A percentile compares a stretch with the other conserved stretches of the same genome.
Conservation (phyloP, 2,888 invertebrate genomes). For the Cosmia trapezina region DNA sequence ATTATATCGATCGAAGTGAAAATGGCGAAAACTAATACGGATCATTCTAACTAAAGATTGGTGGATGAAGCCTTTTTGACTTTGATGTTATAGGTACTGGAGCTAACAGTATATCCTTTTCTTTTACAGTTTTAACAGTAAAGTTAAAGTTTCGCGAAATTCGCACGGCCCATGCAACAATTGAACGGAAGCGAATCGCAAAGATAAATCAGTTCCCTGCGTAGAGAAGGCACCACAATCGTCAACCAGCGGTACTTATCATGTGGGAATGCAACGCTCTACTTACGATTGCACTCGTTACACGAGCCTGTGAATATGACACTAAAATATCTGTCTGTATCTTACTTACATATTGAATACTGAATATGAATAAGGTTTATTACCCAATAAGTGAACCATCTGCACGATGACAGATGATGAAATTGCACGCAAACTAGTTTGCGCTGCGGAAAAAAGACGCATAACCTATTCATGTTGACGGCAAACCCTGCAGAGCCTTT, state of each 20-base stretch:
- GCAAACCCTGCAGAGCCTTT: background rate
- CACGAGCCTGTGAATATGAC: conserved; percentile 65
- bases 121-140: conserved; percentile 50
- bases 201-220: conserved; percentile 79
- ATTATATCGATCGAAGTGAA: background rate
- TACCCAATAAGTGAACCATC: conserved; percentile 34
- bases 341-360: conserved; percentile 28
- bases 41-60: background rate
- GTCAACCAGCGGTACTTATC: conserved; percentile 75
- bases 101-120: conserved; percentile 12
- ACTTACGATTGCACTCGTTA: conserved; percentile 81
- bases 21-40: background rate
- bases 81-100: background rate
- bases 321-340: conserved; percentile 58
- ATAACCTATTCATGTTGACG: background rate
- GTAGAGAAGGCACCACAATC: conserved; percentile 74
- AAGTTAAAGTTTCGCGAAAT: conserved; percentile 48
- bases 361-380: conserved; percentile 27
- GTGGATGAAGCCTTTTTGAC: background rate
- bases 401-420: conserved; percentile 27
- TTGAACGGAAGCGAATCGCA: conserved; percentile 78
- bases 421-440: conserved; percentile 26
- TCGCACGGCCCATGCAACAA: conserved; percentile 75
- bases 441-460: conserved; percentile 2
- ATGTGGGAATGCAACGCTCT: conserved; percentile 87